Base-by-base conservation (phyloP, 2,888 invertebrate genomes). In the Limnephilus rhombicus region DNA sequence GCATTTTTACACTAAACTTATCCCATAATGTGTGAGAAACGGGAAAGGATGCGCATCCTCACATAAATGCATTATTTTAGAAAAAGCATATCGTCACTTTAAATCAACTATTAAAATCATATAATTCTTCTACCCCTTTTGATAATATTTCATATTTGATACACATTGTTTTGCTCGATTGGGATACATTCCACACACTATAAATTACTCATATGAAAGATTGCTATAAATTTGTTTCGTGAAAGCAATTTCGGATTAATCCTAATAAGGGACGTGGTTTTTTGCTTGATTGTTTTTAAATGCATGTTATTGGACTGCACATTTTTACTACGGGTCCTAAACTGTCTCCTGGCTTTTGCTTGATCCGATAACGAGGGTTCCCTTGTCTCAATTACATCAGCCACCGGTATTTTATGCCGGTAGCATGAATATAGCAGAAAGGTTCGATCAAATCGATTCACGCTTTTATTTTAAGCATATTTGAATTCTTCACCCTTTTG, bases 321-420 rank as follows among this genome's bases (percentile, higher is more conserved):
- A 11, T 86, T 85, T 86, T 86, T 86, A 31, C 45, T 9, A 3
- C 1, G n/a, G 18, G 29, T 45, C 86, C n/a, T 15, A 85, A 49
- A 86, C 86, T 41, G 18, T 18, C 41, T 37, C 45, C 41, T 5
- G 86, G 7, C 31, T 45, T 3, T 41, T 45, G 45, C 45, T 49
- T 24, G 45, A 86, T 49, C 86, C 86, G 86, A 49, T 86, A 86
- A 86, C 45, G 45, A 86, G 86, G 49, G 49, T 85, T 24, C 31
- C 29, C 86, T 86, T 49, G 86, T 86, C 68, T 68, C 68, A 68
- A 68, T 68, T 86, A 86, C 45, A 86, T 41, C 29, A 29, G 86
- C 86, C 86, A 86, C 86, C 86, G 86, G 68, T 68, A 68, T 68
- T 68, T 68, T 45, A 45, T 86, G 86, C 86, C 45, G 24, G 45